Percentiles rank a stretch among this genome's conserved stretches.
These are phyloP conservation scores for Tragelaphus eurycerus DNA, from an alignment of 2,797 vertebrate species.

Conservation along the genomic window DNA sequence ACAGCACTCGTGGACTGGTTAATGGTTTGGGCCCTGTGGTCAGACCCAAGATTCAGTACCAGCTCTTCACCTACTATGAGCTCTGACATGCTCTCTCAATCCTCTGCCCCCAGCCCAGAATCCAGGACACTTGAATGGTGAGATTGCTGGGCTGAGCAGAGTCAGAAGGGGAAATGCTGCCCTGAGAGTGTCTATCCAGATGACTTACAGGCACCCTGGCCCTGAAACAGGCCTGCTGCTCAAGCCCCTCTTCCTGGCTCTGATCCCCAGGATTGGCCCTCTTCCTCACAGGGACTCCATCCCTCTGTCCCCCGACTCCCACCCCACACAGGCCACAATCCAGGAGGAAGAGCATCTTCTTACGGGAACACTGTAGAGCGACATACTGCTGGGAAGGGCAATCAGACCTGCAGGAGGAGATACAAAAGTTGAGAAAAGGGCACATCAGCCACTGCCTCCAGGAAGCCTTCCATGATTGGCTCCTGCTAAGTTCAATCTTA, in stretches of 20 bases:
- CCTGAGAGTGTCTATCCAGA: not conserved
- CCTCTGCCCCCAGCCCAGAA: not conserved
- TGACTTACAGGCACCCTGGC: not conserved
- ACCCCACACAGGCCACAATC: not conserved
- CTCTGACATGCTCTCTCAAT: not conserved
- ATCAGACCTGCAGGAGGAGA: conserved; percentile 80
- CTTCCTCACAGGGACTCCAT: not conserved
- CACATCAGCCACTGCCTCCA: not conserved
- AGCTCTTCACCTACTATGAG: not conserved
- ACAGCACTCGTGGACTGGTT: not conserved
- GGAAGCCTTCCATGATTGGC: not conserved
- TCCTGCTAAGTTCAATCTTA: not conserved
- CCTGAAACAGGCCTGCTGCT: not conserved
- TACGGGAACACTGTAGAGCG: conserved; percentile 92
- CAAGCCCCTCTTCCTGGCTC: not conserved
- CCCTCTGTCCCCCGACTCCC: not conserved
- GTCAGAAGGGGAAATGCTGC: not conserved
- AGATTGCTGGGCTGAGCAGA: not conserved
- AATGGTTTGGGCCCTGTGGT: not conserved
- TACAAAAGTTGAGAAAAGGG: not conserved
- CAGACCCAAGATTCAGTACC: not conserved
- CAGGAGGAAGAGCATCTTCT: conserved; percentile 71
- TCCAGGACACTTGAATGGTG: not conserved
- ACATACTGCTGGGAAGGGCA: conserved; percentile 85
- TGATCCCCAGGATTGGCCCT: not conserved